Percentiles rank a stretch among this genome's conserved stretches.
These are phyloP conservation scores for Tuta absoluta DNA, from an alignment of 2,888 invertebrate genomes.

Conservation along the genomic window DNA sequence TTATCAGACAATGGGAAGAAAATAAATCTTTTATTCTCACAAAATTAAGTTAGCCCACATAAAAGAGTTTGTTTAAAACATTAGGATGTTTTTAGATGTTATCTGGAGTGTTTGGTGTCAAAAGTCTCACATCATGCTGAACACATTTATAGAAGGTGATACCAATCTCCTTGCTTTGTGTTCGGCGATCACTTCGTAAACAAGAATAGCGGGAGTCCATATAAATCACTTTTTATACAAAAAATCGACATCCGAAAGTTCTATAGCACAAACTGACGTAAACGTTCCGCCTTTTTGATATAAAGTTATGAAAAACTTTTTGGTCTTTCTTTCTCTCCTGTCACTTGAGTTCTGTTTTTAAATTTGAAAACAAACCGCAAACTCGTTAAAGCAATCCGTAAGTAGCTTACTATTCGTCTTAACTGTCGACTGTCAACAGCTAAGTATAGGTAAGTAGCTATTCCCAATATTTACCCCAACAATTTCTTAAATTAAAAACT, in stretches of 20 bases:
- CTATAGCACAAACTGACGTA: not conserved
- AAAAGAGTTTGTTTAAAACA: conserved; percentile 81
- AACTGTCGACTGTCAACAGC: conserved; percentile 9
- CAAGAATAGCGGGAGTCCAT: conserved; percentile 78
- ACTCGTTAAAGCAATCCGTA: not conserved
- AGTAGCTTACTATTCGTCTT: not conserved
- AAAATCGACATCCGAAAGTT: conserved; percentile 33
- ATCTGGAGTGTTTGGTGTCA: conserved; percentile 77
- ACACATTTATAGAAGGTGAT: conserved; percentile 70
- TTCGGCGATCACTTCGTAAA: conserved; percentile 72
- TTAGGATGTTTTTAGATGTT: conserved; percentile 77
- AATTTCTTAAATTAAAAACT: conserved; percentile 30
- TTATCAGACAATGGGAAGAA: conserved; percentile 58
- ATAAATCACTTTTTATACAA: conserved; percentile 64
- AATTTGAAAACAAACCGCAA: not conserved
- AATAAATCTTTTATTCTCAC: conserved; percentile 71
- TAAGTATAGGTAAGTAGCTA: conserved; percentile 15
- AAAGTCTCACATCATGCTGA: conserved; percentile 80
- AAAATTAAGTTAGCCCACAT: conserved; percentile 78
- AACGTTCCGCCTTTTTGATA: conserved; percentile 13
- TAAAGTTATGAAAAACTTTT: conserved; percentile 11
- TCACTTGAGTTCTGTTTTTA: not conserved
- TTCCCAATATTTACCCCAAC: not conserved
- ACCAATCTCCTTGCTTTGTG: conserved; percentile 69
- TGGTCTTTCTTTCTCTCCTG: not conserved